Evolutionary conservation across 2,888 invertebrate genomes (phyloP), one percentile per base, ranked within the genome.

Genomic region (Dugesia japonica): DNA sequence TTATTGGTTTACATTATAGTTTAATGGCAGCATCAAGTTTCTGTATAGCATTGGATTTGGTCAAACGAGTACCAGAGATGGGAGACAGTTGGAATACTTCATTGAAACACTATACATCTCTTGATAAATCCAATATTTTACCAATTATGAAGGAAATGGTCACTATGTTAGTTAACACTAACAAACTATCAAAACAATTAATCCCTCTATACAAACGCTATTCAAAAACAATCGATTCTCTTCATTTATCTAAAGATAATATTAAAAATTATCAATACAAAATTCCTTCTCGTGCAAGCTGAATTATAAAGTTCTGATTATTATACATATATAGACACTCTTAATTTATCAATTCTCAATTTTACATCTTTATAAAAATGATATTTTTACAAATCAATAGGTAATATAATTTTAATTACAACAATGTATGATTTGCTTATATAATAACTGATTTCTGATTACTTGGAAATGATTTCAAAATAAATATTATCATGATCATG

Each of bases 401-500:
- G 31, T 31, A 31, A 31, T 31, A 31, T n/a, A n/a, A n/a, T n/a
- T 31, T 7, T 31, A 7, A 31, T n/a, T n/a, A 7, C 31, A 31
- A 31, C 13, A 7, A 31, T 13, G 13, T 13, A 13, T 31, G 31
- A 31, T 31, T 31, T 31, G 13, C 13, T 31, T 4, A 31, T 31
- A 31, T 31, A 31, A 7, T 31, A 31, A 31, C 31, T 31, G 31
- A 31, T 31, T 56, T 56, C 17, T 56, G 56, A 56, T 56, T 56
- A 56, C 56, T 56, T 56, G 4, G n/a, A 56, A 56, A 56, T 56
- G 56, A n/a, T 56, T 56, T 56, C 56, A 56, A 56, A 56, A 56
- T 56, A 56, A 56, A 56, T 56, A 13, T 56, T 56, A 56, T 1
- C 56, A 20, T 20, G 56, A 56, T 56, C 56, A 56, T 38, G n/a